Conservation (phyloP, 2,113 vertebrate species). For the Geococcyx californianus region DNA sequence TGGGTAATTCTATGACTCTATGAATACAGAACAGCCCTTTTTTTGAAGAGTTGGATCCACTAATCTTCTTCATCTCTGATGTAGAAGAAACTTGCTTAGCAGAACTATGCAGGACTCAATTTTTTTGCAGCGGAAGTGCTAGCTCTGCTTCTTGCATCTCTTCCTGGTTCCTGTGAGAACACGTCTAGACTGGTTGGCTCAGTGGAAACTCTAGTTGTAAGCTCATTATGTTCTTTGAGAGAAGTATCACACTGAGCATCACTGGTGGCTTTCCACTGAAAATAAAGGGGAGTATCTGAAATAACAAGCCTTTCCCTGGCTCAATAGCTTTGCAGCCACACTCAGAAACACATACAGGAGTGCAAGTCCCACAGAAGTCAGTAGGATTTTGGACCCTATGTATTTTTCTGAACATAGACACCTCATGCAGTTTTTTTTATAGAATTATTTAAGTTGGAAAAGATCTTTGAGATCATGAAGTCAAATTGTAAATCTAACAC, state of each 20-base stretch:
- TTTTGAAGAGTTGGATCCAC: background rate
- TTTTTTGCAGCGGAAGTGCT: background rate
- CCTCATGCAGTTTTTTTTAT: background rate
- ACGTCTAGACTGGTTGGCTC: background rate
- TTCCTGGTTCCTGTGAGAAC: background rate
- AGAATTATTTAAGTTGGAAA: too few relatives aligned
- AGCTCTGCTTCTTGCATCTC: background rate
- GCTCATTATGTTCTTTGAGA: background rate
- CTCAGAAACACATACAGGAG: background rate
- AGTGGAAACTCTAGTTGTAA: background rate
- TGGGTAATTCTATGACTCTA: too few relatives aligned
- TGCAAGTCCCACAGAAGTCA: background rate
- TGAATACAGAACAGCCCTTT: fast-evolving
- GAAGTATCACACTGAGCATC: background rate
- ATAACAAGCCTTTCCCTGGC: background rate
- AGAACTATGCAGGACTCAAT: background rate
- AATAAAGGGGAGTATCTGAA: background rate
- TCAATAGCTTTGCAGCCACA: background rate
- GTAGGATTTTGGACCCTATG: background rate
- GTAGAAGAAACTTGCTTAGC: background rate
- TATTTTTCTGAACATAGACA: background rate
- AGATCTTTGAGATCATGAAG: too few relatives aligned
- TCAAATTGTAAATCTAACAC: too few relatives aligned
- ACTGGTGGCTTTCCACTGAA: background rate
- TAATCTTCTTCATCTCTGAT: background rate